These are phyloP conservation scores for Mesorhabditis spiculigera DNA, from an alignment of 2,888 invertebrate species.

Conservation along the genomic window DNA sequence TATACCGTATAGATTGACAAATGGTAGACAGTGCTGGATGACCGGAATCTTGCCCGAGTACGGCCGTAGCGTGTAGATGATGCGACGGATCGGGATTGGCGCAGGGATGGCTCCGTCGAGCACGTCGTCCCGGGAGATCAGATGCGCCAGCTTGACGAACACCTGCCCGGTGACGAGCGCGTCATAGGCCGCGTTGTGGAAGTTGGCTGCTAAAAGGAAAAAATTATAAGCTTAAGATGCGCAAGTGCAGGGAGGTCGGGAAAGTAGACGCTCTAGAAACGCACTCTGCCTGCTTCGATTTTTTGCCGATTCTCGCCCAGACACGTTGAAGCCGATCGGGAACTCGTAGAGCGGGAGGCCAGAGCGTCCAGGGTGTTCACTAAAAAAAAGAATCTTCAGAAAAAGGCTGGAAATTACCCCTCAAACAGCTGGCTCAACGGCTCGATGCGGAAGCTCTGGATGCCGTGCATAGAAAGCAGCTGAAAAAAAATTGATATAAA, in stretches of 20 bases:
- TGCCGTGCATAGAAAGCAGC: background rate
- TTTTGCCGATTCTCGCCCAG: background rate
- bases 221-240: background rate
- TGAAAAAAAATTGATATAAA: background rate
- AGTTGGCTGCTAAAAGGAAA: background rate
- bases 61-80: background rate
- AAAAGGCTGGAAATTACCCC: background rate
- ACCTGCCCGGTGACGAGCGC: background rate
- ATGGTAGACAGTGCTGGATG: background rate
- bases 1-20: background rate
- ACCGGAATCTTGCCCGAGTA: background rate
- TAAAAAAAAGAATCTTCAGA: background rate
- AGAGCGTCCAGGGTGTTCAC: background rate
- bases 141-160: background rate
- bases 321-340: background rate
- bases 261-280: too few relatives aligned
- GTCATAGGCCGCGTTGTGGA: conserved; percentile 2
- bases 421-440: background rate
- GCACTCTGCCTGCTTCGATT: too few relatives aligned
- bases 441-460: background rate
- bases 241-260: too few relatives aligned
- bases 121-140: background rate
- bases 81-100: background rate
- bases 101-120: background rate
- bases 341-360: background rate